Evolutionary conservation across 35 echinoderm and acorn worm species (phyloP).

Genomic region (Apostichopus californicus): DNA sequence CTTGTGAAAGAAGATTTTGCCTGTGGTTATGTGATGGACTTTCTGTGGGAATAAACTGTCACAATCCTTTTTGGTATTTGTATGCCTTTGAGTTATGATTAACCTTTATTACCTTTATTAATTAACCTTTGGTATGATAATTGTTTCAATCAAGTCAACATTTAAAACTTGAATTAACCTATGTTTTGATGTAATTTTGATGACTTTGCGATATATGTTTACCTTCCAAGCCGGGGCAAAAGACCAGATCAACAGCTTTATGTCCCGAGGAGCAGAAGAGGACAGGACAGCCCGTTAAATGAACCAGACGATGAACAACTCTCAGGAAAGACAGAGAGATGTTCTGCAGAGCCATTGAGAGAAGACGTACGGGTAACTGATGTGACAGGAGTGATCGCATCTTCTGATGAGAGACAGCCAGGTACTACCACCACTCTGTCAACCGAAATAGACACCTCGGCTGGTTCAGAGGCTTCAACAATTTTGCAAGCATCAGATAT

Average conservation of each 20-base stretch:
- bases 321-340: background rate
- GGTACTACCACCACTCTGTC: background rate
- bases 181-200: too few species aligned
- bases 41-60: too few species aligned
- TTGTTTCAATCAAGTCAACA: too few species aligned
- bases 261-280: background rate
- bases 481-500: background rate
- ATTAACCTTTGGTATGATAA: too few species aligned
- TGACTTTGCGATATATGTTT: background rate
- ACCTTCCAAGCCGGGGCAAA: background rate
- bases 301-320: background rate
- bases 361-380: background rate
- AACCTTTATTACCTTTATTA: too few species aligned
- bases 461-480: background rate
- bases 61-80: too few species aligned
- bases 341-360: background rate
- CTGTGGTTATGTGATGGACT: too few species aligned
- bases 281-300: background rate
- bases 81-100: too few species aligned
- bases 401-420: background rate
- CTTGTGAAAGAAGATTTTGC: too few species aligned
- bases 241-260: conserved; percentile 38
- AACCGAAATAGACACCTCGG: background rate
- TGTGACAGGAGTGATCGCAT: background rate
- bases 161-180: too few species aligned